Percentiles rank a stretch among this genome's conserved stretches.
These are phyloP conservation scores for Dione juno DNA, from an alignment of 2,888 invertebrate genomes.

Conservation along the genomic window DNA sequence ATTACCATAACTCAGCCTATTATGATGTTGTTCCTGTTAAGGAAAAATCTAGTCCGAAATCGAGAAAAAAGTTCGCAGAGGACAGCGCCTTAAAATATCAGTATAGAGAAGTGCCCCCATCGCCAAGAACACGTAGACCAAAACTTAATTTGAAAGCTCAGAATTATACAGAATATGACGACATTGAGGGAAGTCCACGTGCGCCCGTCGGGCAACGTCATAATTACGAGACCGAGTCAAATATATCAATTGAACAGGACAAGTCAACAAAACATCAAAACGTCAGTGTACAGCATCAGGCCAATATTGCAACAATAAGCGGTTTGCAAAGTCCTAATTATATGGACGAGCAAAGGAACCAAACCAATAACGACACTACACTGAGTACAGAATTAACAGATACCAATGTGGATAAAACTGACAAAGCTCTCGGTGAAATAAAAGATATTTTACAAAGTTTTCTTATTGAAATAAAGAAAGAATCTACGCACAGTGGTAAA, in stretches of 20 bases:
- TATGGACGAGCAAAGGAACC: conserved; percentile 51
- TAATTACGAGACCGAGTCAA: conserved; percentile 38
- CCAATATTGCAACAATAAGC: conserved; percentile 52
- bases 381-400: conserved; percentile 61
- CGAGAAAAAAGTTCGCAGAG: conserved; percentile 63
- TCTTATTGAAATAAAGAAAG: conserved; percentile 72
- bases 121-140: conserved; percentile 69
- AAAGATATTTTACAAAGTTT: conserved; percentile 74
- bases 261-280: conserved; percentile 15
- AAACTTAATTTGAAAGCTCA: conserved; percentile 69
- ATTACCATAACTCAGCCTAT: conserved; percentile 65
- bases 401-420: conserved; percentile 62
- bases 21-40: conserved; percentile 75
- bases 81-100: conserved; percentile 55
- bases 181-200: conserved; percentile 45
- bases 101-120: conserved; percentile 71
- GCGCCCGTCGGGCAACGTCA: conserved; percentile 16
- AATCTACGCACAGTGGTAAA: conserved; percentile 59
- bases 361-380: conserved; percentile 51
- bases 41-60: conserved; percentile 72
- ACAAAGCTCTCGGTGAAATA: conserved; percentile 73
- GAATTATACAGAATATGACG: conserved; percentile 59
- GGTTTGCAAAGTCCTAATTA: conserved; percentile 52
- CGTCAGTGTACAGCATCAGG: conserved; percentile 44
- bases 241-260: conserved; percentile 32